phyloP scores from a whole-genome alignment of 1,140 invertebrate species.

The Lucilia cuprina region DNA sequence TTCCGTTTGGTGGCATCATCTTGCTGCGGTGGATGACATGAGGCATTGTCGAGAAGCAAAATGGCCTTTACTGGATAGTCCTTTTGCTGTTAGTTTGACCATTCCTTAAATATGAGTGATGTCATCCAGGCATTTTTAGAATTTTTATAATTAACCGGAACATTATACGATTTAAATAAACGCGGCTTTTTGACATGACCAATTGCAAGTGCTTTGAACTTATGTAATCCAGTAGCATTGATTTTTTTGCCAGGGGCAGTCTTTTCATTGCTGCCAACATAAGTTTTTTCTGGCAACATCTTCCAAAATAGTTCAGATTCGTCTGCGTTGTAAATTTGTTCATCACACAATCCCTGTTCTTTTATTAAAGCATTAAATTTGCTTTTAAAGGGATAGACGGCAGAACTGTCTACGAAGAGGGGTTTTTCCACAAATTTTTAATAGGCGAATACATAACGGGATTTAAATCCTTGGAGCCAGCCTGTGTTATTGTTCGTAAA shows the following conservation, averaged over 20 bases:
- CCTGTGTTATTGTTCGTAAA: not conserved
- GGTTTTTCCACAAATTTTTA: constrained; percentile 42
- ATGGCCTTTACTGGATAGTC: no score
- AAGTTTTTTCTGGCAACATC: constrained; percentile 56
- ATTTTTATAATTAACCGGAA: not conserved
- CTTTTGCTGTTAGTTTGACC: not conserved
- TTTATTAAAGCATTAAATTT: constrained; percentile 45
- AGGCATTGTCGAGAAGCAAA: not conserved
- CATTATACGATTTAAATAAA: constrained; percentile 1
- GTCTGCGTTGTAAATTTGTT: constrained; percentile 62
- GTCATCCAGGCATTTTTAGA: constrained; percentile 25
- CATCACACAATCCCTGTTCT: constrained; percentile 40
- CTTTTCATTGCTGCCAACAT: constrained; percentile 48
- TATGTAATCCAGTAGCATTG: not conserved
- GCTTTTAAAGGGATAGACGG: constrained; percentile 41
- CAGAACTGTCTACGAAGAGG: constrained; percentile 45
- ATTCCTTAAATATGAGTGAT: constrained; percentile 15
- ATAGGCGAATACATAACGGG: constrained; percentile 10
- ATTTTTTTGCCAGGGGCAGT: constrained; percentile 45
- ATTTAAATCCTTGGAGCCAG: not conserved
- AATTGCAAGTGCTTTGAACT: constrained; percentile 43
- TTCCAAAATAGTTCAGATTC: constrained; percentile 61
- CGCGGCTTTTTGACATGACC: constrained; percentile 50
- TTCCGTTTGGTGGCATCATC: not conserved
- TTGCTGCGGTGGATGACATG: not conserved